Percentiles rank a stretch among this genome's conserved stretches.
These are phyloP conservation scores for Trimorus sp. DNA, from an alignment of 2,888 invertebrate species.

Conservation along the genomic window DNA sequence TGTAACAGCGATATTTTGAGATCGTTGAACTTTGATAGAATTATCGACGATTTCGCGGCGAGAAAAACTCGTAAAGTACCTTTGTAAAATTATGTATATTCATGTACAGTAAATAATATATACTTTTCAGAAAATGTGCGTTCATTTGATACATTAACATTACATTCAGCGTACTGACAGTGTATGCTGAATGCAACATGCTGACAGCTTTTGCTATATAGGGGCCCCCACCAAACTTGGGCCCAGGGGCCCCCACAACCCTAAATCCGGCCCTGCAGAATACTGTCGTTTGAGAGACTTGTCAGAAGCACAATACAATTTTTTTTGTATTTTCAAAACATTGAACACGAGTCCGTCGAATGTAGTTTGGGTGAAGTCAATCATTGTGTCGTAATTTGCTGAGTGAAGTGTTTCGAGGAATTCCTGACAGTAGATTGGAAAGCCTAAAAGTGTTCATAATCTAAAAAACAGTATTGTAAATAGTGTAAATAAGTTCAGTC, in stretches of 20 bases:
- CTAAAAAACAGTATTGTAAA: too few species aligned
- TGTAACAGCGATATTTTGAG: constrained; percentile 46
- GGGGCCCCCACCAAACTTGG: constrained; percentile 12
- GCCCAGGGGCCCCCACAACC: constrained; percentile 17
- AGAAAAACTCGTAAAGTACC: constrained; percentile 26
- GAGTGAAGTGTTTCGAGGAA: too few species aligned
- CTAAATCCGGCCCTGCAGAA: constrained; percentile 10
- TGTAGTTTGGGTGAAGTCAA: too few species aligned
- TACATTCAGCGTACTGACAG: not conserved
- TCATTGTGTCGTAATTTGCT: too few species aligned
- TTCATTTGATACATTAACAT: not conserved
- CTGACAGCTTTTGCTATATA: not conserved
- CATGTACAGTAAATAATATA: not conserved
- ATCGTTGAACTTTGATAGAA: constrained; percentile 30
- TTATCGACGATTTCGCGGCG: constrained; percentile 42
- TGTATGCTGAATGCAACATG: too few species aligned
- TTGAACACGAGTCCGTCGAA: too few species aligned
- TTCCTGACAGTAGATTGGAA: too few species aligned
- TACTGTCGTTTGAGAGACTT: too few species aligned
- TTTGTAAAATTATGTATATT: not conserved
- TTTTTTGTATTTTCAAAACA: too few species aligned
- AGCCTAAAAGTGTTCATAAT: too few species aligned
- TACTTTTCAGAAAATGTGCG: not conserved
- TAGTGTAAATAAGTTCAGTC: too few species aligned
- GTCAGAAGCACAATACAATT: too few species aligned